phyloP scores from a whole-genome alignment of 2,797 vertebrate species.

The Amniataba percoides region DNA sequence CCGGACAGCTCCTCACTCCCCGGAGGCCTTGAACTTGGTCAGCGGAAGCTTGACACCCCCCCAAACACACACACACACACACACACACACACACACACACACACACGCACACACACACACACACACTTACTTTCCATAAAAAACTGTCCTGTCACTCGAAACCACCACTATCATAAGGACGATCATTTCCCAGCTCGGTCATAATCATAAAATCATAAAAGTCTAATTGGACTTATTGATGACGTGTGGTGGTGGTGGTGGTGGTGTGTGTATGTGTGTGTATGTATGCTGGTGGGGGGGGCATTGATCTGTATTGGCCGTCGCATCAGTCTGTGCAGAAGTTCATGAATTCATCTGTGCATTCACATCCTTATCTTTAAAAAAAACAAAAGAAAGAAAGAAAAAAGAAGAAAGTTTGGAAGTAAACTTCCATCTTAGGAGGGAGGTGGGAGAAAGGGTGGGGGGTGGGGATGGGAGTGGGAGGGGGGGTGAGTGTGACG shows the following conservation, averaged over 20 bases:
- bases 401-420: slow-evolving; percentile 71
- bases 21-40: slow-evolving; percentile 59
- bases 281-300: slow-evolving; percentile 9
- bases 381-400: too few relatives aligned
- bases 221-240: slow-evolving; percentile 56
- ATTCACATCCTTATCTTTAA: slow-evolving; percentile 47
- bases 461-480: slow-evolving; percentile 57
- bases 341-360: slow-evolving; percentile 65
- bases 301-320: slow-evolving; percentile 47
- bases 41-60: slow-evolving; percentile 30
- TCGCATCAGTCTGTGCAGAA: slow-evolving; percentile 45
- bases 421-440: slow-evolving; percentile 81
- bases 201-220: slow-evolving; percentile 43
- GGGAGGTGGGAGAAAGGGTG: slow-evolving; percentile 54
- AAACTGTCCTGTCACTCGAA: slow-evolving; percentile 51
- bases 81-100: not conserved
- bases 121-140: not conserved
- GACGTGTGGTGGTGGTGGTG: slow-evolving; percentile 5
- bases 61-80: not conserved
- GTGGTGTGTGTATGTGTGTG: too few relatives aligned
- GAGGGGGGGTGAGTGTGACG: slow-evolving; percentile 88
- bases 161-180: slow-evolving; percentile 20
- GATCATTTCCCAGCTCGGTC: slow-evolving; percentile 56
- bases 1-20: slow-evolving; percentile 75
- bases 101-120: not conserved